Evolutionary conservation across 1,140 invertebrate genomes (phyloP).

Genomic region (Chelonus insularis): DNA sequence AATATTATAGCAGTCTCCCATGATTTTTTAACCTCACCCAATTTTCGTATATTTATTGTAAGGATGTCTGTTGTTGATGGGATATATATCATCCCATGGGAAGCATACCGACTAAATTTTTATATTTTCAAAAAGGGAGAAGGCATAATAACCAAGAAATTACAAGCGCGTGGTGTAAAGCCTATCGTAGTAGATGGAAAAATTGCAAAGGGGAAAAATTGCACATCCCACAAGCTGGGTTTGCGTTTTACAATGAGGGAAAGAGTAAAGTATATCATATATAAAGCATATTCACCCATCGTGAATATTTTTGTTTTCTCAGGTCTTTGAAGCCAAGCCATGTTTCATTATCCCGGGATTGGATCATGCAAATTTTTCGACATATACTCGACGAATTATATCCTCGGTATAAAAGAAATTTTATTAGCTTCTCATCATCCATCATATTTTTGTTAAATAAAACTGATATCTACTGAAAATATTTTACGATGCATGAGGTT

Average conservation of each 20-base stretch:
- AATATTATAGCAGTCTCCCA: no score
- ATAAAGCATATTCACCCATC: slow-evolving; percentile 11
- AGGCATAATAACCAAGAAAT: slow-evolving; percentile 22
- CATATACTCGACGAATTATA: background rate
- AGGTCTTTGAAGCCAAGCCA: background rate
- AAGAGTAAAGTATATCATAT: background rate
- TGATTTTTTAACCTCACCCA: no score
- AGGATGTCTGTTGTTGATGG: no score
- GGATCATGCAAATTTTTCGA: slow-evolving; percentile 18
- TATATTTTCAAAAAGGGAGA: slow-evolving; percentile 8
- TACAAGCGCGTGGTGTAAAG: background rate
- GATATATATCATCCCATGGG: no score
- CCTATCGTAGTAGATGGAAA: slow-evolving; percentile 7
- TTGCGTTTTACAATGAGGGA: background rate
- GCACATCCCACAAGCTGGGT: background rate
- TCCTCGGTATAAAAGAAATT: no score
- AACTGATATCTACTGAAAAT: no score
- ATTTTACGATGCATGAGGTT: no score
- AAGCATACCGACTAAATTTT: slow-evolving; percentile 7
- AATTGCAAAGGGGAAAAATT: background rate
- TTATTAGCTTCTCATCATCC: no score
- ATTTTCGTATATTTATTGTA: no score
- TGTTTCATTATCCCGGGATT: slow-evolving; percentile 17
- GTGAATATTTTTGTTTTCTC: slow-evolving; percentile 20
- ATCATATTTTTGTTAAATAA: no score